phyloP scores from a whole-genome alignment of 2,888 invertebrate species.

The Spodoptera littoralis region DNA sequence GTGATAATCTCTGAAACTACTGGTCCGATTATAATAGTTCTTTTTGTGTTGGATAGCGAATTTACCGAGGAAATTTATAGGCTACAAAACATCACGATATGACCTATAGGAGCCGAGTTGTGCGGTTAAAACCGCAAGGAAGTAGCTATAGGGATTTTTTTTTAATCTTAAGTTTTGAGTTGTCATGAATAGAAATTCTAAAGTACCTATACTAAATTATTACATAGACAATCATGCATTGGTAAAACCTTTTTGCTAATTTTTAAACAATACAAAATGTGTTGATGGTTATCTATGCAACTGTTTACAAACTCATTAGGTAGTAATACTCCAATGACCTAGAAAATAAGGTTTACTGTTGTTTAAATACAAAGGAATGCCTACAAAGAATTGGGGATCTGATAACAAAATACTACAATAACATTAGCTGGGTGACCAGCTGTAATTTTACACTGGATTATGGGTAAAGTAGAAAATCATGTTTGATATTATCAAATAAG shows the following conservation, averaged over 20 bases:
- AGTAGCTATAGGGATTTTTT: too few relatives aligned
- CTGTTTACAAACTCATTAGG: conserved; percentile 13
- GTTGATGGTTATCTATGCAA: conserved; percentile 2
- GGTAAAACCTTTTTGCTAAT: neutral
- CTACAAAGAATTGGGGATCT: conserved; percentile 11
- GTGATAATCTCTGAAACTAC: too few relatives aligned
- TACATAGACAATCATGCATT: too few relatives aligned
- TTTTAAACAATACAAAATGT: neutral
- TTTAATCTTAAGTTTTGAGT: too few relatives aligned
- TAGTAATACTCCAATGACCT: conserved; percentile 38
- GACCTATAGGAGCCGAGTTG: too few relatives aligned
- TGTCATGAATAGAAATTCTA: too few relatives aligned
- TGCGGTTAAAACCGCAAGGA: too few relatives aligned
- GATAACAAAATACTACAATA: conserved; percentile 34
- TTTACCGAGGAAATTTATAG: too few relatives aligned
- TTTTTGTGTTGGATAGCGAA: too few relatives aligned
- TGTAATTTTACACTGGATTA: conserved; percentile 1
- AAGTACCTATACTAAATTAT: too few relatives aligned
- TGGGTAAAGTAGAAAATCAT: neutral
- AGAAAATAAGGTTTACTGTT: conserved; percentile 23
- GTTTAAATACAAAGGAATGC: conserved; percentile 19
- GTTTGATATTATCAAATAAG: neutral
- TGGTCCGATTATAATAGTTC: too few relatives aligned
- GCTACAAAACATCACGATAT: too few relatives aligned
- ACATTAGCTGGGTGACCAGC: conserved; percentile 36